phyloP scores from a whole-genome alignment of 2,888 invertebrate genomes.

The Lydus trimaculatus region DNA sequence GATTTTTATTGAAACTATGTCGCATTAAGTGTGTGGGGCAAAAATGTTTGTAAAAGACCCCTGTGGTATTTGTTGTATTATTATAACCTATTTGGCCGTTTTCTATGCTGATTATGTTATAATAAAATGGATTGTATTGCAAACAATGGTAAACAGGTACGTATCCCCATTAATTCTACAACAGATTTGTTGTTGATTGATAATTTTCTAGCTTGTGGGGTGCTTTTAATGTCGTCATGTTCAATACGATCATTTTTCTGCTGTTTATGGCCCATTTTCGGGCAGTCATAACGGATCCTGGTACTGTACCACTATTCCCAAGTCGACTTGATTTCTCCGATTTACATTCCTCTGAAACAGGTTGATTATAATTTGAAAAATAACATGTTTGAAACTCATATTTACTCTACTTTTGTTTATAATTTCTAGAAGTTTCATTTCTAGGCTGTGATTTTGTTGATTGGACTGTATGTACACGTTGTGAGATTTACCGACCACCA shows the following conservation, averaged over 20 bases:
- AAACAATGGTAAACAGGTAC: constrained; percentile 82
- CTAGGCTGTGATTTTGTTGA: constrained; percentile 66
- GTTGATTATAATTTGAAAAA: constrained; percentile 30
- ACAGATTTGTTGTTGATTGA: background rate
- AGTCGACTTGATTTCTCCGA: constrained; percentile 81
- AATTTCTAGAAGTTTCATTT: constrained; percentile 13
- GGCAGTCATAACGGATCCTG: constrained; percentile 90
- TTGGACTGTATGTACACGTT: constrained; percentile 83
- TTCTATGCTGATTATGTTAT: constrained; percentile 90
- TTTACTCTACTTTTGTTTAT: background rate
- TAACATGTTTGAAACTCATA: background rate
- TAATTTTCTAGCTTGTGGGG: constrained; percentile 74
- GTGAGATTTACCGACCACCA: constrained; percentile 83
- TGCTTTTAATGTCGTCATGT: constrained; percentile 78
- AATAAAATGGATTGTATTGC: constrained; percentile 81
- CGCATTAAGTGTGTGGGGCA: background rate
- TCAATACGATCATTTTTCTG: constrained; percentile 80
- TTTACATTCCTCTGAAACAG: constrained; percentile 69
- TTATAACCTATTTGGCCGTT: constrained; percentile 80
- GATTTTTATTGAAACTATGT: background rate
- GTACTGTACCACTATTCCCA: constrained; percentile 80
- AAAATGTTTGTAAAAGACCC: constrained; percentile 79
- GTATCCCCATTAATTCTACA: background rate
- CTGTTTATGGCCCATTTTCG: constrained; percentile 79
- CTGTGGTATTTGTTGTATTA: constrained; percentile 83